Evolutionary conservation across 2,797 vertebrate species (phyloP), one percentile per base, ranked within the genome.

Genomic region (Melanotaenia trifasciata): DNA sequence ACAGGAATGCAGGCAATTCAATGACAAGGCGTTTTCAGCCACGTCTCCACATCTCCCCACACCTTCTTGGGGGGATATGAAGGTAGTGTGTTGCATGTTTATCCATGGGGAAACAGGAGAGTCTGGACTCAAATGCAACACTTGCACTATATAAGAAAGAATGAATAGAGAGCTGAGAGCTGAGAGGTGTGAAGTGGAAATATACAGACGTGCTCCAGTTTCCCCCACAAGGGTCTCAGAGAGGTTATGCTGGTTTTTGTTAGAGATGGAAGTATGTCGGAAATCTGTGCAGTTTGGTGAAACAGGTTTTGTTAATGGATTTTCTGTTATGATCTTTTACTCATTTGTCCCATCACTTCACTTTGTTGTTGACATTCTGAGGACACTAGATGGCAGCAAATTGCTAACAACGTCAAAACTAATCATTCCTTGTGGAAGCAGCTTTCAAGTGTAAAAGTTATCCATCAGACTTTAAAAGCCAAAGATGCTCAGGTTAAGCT

Each of bases 351-450:
- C n/a, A 0, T 22, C n/a, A 22, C 3, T 10, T n/a, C 8, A 5
- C 16, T 28, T 5, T 62, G 40, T 12, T 58, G 56, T 14, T 0
- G 43, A 12, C 63, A 53, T 16, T 62, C 38, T 62, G 12, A 58
- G 22, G 60, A 81, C 94, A 93, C 91, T 90, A 95, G 94, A 81
- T 89, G 94, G 94, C 90, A 90, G 91, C 91, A 91, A 70, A 81
- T 76, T 36, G 59, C 67, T 22, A 36, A 43, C 24, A 26, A 57
- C 78, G 53, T 26, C 67, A 54, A 74, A 72, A 11, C 30, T 57
- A 56, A 50, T 26, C 28, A 36, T 2, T 5, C 40, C 33, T 22
- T 61, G 13, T 51, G 22, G 20, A 69, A 36, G 22, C n/a, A 57
- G 1, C 28, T 38, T 20, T 8, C 22, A 53, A 36, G 13, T 38